Evolutionary conservation across 92 coral and sea anemone species (phyloP), one percentile per base, ranked within the genome.

Genomic region (Plumapathes pennacea): DNA sequence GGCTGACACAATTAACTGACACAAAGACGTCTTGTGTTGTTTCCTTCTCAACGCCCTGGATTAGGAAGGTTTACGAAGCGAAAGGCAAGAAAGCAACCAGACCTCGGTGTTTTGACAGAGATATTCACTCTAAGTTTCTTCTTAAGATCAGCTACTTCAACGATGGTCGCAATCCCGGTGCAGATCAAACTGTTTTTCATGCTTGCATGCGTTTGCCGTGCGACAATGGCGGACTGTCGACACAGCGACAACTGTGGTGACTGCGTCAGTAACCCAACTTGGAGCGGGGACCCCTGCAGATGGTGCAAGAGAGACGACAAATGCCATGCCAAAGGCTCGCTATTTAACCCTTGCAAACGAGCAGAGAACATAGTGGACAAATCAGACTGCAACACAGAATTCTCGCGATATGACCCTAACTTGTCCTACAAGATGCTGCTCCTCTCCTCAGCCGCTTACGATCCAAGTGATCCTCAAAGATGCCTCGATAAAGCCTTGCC

Each of bases 261-360:
- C 17, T 64, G 72, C 15, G 50, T 64, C 0, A 0, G 1, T 4
- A 31, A 38, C 10, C 7, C 1, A 4, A 3, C 2, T 12, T 40
- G 52, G 45, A 23, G 36, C 7, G 68, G 77, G 12, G 1, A 37
- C 13, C 10, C 46, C 15, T 69, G 85, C 43, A 60, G 89, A 46
- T 82, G 89, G 89, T 82, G 89, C 27, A 72, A 48, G 25, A 50
- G 79, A 55, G 75, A 62, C 37, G 49, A 56, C 57, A 21, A 62
- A 49, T 82, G 89, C 10, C 79, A 76, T 38, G 28, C 63, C 2
- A 43, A 47, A 29, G 76, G 69, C 25, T 67, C 79, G n/a, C 4
- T 32, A 0, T 11, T 65, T 30, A 81, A 81, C 50, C 67, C 61
- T 14, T 81, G 87, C 71, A 65, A 64, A 22, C 33, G 67, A 17